A percentile compares a stretch with the other conserved stretches of the same genome.
Conservation (phyloP, 1,140 invertebrate species). For the Liolophura sinensis region DNA sequence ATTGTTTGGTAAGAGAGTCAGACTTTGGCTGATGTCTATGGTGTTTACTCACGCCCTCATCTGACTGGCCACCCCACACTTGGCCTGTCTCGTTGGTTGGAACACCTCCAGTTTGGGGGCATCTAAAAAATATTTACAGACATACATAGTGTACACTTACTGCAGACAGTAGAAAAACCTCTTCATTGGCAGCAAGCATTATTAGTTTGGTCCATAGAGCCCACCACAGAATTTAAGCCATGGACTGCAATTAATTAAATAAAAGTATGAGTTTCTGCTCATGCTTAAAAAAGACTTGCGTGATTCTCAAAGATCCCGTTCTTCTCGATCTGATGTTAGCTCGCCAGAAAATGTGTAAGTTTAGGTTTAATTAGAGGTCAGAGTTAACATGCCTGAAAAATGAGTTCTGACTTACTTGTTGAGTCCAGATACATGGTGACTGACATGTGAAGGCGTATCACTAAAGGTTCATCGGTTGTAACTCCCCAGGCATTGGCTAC, state of each 20-base stretch:
- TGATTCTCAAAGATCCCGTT: too few relatives aligned
- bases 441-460: slow-evolving; percentile 35
- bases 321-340: too few relatives aligned
- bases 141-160: slow-evolving; percentile 1
- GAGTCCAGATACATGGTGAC: slow-evolving; percentile 31
- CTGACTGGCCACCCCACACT: slow-evolving; percentile 38
- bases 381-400: background rate
- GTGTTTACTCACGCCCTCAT: slow-evolving; percentile 30
- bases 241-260: background rate
- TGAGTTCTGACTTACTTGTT: slow-evolving; percentile 16
- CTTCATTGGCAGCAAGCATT: too few relatives aligned
- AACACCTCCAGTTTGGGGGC: slow-evolving; percentile 38
- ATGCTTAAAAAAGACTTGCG: too few relatives aligned
- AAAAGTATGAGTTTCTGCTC: too few relatives aligned
- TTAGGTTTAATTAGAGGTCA: background rate
- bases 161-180: background rate
- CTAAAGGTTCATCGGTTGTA: slow-evolving; percentile 29
- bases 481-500: slow-evolving; percentile 40
- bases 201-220: background rate
- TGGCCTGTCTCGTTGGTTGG: slow-evolving; percentile 35
- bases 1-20: background rate
- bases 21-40: background rate
- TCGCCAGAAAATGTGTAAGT: background rate
- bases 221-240: background rate
- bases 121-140: slow-evolving; percentile 14